Percentiles rank a stretch among this genome's conserved stretches.
Evolutionary conservation across 2,888 invertebrate species (phyloP).

Genomic region (Mesochorus sp.): DNA sequence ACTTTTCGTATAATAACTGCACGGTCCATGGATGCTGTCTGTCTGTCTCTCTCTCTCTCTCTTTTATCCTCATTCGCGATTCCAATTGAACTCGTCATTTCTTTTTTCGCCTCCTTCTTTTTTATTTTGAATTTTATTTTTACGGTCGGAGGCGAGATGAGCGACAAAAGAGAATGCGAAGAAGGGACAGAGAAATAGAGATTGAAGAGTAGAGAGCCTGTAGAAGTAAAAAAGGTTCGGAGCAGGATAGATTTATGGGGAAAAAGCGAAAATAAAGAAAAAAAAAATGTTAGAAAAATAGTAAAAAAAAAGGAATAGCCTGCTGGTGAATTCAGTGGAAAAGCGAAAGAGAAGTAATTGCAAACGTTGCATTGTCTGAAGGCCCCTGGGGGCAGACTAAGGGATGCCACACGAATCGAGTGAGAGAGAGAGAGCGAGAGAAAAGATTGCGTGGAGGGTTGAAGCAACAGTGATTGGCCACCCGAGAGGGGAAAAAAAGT

Average conservation of each 20-base stretch:
- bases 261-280: neutral
- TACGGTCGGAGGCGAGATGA: conserved; percentile 10
- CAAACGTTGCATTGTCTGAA: conserved; percentile 57
- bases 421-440: neutral
- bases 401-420: neutral
- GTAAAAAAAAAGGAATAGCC: neutral
- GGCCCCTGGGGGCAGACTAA: conserved; percentile 34
- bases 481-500: neutral
- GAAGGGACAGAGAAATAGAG: conserved; percentile 23
- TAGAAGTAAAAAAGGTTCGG: conserved; percentile 28
- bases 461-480: neutral
- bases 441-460: neutral
- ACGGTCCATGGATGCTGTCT: conserved; percentile 21
- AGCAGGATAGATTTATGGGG: neutral
- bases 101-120: neutral
- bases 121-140: conserved; percentile 13
- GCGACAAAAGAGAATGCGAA: conserved; percentile 14
- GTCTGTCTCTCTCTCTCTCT: too few species aligned
- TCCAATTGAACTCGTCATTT: conserved; percentile 44
- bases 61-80: conserved; percentile 35
- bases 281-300: conserved; percentile 3
- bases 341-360: conserved; percentile 62
- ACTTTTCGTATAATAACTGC: conserved; percentile 21
- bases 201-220: conserved; percentile 16
- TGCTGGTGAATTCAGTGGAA: conserved; percentile 51